Evolutionary conservation across 30 jellyfish, hydroid and myxozoan species (phyloP).

Genomic region (Hydractinia symbiolongicarpus): DNA sequence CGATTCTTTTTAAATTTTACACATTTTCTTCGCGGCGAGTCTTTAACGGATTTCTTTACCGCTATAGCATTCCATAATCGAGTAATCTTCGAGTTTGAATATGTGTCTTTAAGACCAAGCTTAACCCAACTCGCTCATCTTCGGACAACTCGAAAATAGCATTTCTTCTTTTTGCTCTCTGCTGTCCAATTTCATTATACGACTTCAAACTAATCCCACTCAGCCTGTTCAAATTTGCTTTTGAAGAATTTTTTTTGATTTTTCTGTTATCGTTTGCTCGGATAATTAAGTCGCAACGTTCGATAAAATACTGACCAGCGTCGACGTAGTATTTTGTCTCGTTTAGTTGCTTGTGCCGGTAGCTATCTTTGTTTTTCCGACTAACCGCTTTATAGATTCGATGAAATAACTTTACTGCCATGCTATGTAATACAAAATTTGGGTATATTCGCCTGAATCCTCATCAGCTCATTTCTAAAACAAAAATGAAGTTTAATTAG

Average conservation of each 20-base stretch:
- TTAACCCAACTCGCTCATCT: slow-evolving; percentile 16
- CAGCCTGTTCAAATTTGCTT: too few relatives aligned
- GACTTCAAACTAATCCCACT: neutral
- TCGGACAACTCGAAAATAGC: slow-evolving; percentile 12
- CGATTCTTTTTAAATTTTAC: too few relatives aligned
- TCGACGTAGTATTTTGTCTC: slow-evolving; percentile 1
- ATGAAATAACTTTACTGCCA: slow-evolving; percentile 4
- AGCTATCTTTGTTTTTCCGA: neutral
- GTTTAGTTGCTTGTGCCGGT: neutral
- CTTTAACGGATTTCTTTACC: neutral
- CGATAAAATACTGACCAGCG: slow-evolving; percentile 8
- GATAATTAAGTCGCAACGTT: neutral
- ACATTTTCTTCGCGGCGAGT: too few relatives aligned
- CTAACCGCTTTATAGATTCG: neutral
- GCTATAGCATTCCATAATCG: neutral
- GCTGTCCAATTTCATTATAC: neutral
- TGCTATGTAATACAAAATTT: neutral
- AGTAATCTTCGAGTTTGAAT: slow-evolving; percentile 1
- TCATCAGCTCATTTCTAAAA: too few relatives aligned
- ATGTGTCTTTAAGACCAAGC: neutral
- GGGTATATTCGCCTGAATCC: too few relatives aligned
- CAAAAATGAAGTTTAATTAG: too few relatives aligned
- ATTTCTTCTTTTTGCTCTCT: neutral
- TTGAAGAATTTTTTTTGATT: too few relatives aligned
- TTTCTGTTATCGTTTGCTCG: neutral